phyloP scores from a whole-genome alignment of 2,888 invertebrate genomes.

The Xiphydria camelus region DNA sequence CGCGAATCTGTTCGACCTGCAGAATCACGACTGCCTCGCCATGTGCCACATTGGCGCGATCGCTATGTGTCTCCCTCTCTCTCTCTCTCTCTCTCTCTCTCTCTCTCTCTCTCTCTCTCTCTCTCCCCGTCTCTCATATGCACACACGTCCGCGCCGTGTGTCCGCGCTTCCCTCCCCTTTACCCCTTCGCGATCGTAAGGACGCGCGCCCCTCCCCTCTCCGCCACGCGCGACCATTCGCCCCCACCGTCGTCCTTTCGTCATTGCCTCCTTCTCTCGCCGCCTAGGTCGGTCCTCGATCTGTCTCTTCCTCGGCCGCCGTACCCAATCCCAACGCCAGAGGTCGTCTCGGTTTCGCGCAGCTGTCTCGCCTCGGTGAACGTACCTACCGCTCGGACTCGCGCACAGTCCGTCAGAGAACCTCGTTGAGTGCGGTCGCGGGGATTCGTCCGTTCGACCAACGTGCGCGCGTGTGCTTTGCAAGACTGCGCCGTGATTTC shows the following conservation, averaged over 20 bases:
- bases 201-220: not conserved
- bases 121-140: conserved; percentile 9
- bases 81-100: conserved; percentile 1
- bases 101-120: conserved; percentile 15
- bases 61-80: not conserved
- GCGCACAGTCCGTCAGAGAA: conserved; percentile 27
- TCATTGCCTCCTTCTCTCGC: no score
- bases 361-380: conserved; percentile 15
- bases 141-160: no score
- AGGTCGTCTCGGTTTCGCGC: conserved; percentile 1
- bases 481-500: no score
- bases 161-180: no score
- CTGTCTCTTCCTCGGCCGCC: no score
- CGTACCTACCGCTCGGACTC: conserved; percentile 10
- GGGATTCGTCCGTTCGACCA: no score
- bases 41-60: conserved; percentile 15
- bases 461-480: no score
- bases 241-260: not conserved
- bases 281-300: no score
- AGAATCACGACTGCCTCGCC: conserved; percentile 13
- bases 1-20: not conserved
- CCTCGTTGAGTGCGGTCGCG: conserved; percentile 22
- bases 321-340: not conserved
- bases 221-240: not conserved
- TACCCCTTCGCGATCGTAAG: not conserved